A percentile compares a stretch with the other conserved stretches of the same genome.
Conservation (phyloP, 2,797 vertebrate species). For the Mus caroli region DNA sequence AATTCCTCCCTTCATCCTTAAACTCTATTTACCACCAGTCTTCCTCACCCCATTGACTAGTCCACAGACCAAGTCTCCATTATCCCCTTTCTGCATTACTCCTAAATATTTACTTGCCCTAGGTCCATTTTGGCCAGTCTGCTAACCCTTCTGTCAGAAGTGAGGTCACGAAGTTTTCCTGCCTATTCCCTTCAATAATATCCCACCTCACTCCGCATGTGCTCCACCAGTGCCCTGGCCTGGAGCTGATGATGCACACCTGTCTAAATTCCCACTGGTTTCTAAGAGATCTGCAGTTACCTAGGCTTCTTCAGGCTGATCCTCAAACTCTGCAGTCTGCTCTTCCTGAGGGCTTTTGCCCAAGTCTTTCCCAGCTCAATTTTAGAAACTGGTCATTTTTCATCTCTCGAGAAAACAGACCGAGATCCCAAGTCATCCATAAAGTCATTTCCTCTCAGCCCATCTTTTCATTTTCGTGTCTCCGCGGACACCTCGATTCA, state of each 20-base stretch:
- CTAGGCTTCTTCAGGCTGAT: rapidly evolving
- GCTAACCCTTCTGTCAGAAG: neutral
- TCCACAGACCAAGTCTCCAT: no score
- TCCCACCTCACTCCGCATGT: neutral
- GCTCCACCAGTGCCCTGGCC: no score
- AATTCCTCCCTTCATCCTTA: neutral
- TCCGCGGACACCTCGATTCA: neutral
- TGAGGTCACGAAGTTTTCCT: neutral
- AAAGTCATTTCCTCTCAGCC: neutral
- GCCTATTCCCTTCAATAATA: neutral
- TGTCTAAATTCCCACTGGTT: neutral
- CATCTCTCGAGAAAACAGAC: neutral
- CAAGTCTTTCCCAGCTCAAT: neutral
- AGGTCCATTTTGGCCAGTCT: neutral
- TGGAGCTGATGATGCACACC: rapidly evolving
- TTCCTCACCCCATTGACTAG: neutral
- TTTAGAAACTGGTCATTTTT: neutral
- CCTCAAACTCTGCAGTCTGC: no score
- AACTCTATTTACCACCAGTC: neutral
- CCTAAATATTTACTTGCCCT: neutral
- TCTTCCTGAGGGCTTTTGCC: neutral
- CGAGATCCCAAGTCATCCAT: neutral
- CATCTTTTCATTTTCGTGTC: neutral
- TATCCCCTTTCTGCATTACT: neutral
- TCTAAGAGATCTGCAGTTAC: neutral